A percentile compares a stretch with the other conserved stretches of the same genome.
phyloP scores from a whole-genome alignment of 64 coral and sea anemone genomes.

The Montipora efflorescens region DNA sequence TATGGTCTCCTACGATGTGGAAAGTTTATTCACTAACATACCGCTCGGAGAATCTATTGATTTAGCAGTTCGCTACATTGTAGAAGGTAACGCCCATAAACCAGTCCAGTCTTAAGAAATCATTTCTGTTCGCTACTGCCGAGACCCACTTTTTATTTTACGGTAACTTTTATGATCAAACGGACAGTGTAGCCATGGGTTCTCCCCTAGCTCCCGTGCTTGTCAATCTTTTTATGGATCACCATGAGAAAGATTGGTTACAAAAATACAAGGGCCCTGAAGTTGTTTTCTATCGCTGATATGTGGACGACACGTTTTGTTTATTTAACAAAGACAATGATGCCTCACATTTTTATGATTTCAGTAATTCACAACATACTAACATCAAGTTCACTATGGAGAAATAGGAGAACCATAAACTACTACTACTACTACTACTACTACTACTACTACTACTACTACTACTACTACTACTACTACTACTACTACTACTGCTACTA shows the following conservation, averaged over 20 bases:
- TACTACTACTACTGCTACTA: too few relatives aligned
- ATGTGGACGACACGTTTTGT: conserved; percentile 21
- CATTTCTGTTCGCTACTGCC: conserved; percentile 16
- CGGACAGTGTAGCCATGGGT: conserved; percentile 54
- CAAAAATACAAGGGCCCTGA: conserved; percentile 5
- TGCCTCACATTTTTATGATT: conserved; percentile 19
- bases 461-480: too few relatives aligned
- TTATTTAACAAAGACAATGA: neutral
- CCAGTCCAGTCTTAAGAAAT: conserved; percentile 13
- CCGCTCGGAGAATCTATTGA: conserved; percentile 33
- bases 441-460: too few relatives aligned
- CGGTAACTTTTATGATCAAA: conserved; percentile 39
- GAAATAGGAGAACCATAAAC: too few relatives aligned
- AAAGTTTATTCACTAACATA: conserved; percentile 74
- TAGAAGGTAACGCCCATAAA: conserved; percentile 22
- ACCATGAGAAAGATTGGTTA: conserved; percentile 40
- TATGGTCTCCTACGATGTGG: conserved; percentile 56
- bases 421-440: neutral
- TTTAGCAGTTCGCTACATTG: conserved; percentile 39
- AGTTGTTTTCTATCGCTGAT: conserved; percentile 44
- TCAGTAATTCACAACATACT: neutral
- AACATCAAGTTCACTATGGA: too few relatives aligned
- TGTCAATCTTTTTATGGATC: conserved; percentile 61
- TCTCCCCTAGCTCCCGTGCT: conserved; percentile 50
- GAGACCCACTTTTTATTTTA: conserved; percentile 33